phyloP scores from a whole-genome alignment of 2,888 invertebrate species.

The Pachydiplax longipennis region DNA sequence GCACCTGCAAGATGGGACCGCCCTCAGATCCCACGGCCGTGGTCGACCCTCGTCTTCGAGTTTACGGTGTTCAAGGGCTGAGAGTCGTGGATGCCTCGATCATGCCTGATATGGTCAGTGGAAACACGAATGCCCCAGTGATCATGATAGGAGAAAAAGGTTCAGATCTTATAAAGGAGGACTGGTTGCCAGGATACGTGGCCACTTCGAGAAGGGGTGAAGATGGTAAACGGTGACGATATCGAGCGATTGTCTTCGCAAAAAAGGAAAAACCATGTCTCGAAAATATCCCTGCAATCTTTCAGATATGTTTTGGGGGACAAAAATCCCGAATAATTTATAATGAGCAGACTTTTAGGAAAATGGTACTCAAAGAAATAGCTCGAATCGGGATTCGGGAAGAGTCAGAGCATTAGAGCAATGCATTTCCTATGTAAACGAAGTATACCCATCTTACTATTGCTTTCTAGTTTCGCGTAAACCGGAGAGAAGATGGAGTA shows the following conservation, averaged over 20 bases:
- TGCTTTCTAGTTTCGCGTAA: background rate
- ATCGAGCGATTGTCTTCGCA: no score
- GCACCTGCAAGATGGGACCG: conserved; percentile 90
- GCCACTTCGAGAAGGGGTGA: background rate
- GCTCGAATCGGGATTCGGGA: no score
- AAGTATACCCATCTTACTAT: background rate
- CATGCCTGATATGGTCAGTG: conserved; percentile 88
- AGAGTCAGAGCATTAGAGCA: background rate
- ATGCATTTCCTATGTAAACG: background rate
- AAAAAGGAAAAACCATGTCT: no score
- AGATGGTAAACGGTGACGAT: background rate
- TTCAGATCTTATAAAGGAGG: conserved; percentile 83
- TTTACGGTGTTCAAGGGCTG: conserved; percentile 79
- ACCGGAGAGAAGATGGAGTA: background rate
- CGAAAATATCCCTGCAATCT: no score
- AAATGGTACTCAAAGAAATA: no score
- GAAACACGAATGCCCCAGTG: conserved; percentile 90
- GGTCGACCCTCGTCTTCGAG: conserved; percentile 79
- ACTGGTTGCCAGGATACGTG: conserved; percentile 67
- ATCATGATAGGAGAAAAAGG: conserved; percentile 93
- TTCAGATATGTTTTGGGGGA: no score
- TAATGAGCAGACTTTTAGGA: no score
- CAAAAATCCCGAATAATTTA: no score
- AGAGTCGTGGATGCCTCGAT: conserved; percentile 87
- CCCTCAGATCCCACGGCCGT: conserved; percentile 79